Evolutionary conservation across 2,113 vertebrate genomes (phyloP), one percentile per base, ranked within the genome.

Genomic region (Cervus canadensis): DNA sequence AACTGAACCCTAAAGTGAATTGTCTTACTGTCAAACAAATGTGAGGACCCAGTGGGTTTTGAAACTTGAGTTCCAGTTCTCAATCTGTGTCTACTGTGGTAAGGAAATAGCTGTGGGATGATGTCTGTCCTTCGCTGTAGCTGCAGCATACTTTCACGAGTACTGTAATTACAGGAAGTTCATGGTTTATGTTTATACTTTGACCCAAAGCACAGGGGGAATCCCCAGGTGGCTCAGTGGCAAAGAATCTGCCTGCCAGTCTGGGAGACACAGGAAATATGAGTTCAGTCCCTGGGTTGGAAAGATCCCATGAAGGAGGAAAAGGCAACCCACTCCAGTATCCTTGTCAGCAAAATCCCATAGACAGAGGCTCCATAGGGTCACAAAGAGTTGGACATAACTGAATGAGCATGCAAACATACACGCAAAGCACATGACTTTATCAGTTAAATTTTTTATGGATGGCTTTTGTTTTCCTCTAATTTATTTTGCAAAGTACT

Each of bases 381-480:
- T 26, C 71, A 7, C 1, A 43, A 76, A 76, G 23, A 76, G 12
- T 26, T 43, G 12, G 71, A 3, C 23, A 43, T 76, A 15, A 76
- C 23, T 43, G 36, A 13, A 14, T 43, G 71, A 40, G 12, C 23
- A 13, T 43, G 71, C 71, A 15, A 33, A 93, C 64, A 48, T 79
- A 91, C 59, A 48, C 11, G 50, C 17, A 79, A 95, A 85, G 74
- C 52, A 81, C 13, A 62, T 64, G 57, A 91, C 23, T 88, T 97
- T 62, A 43, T 79, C 52, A 90, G 1, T 90, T 87, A 62, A 79
- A 79, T 84, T 71, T 87, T 50, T 90, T 84, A 90, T 36, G 50
- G 67, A 81, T 13, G 52, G 45, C 25, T 90, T 71, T 96, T 95
- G 76, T n/a, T 98, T 95, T 89, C n/a, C 15, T 56, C 62, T 86